phyloP scores from a whole-genome alignment of 2,113 vertebrate species.

The Accipiter virgatus region DNA sequence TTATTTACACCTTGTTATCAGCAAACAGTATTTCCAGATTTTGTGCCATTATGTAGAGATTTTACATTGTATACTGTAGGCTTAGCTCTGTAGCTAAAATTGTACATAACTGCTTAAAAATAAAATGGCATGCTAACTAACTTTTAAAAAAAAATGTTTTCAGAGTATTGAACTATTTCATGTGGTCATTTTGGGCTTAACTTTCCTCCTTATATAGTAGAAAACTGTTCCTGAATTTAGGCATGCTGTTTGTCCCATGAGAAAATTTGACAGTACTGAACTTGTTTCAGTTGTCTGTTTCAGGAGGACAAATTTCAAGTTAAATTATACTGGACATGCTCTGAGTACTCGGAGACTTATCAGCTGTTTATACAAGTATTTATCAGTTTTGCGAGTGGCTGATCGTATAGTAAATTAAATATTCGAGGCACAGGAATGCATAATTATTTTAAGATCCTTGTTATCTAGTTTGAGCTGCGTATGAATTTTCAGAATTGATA shows the following conservation, averaged over 20 bases:
- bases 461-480: not conserved
- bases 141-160: not conserved
- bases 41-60: not conserved
- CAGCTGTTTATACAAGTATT: not conserved
- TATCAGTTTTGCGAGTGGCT: not conserved
- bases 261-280: not conserved
- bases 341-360: not conserved
- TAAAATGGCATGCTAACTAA: not conserved
- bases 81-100: not conserved
- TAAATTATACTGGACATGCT: not conserved
- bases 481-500: not conserved
- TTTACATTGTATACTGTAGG: not conserved
- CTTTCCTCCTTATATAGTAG: not conserved
- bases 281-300: not conserved
- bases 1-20: not conserved
- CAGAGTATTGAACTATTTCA: not conserved
- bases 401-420: not conserved
- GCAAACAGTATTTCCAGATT: not conserved
- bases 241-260: not conserved
- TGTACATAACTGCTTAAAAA: not conserved
- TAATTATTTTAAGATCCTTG: not conserved
- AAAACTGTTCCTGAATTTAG: not conserved
- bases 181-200: not conserved
- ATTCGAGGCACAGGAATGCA: not conserved
- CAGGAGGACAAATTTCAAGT: not conserved